Conservation (phyloP, 2,113 vertebrate genomes). For the Spheniscus mendiculus region DNA sequence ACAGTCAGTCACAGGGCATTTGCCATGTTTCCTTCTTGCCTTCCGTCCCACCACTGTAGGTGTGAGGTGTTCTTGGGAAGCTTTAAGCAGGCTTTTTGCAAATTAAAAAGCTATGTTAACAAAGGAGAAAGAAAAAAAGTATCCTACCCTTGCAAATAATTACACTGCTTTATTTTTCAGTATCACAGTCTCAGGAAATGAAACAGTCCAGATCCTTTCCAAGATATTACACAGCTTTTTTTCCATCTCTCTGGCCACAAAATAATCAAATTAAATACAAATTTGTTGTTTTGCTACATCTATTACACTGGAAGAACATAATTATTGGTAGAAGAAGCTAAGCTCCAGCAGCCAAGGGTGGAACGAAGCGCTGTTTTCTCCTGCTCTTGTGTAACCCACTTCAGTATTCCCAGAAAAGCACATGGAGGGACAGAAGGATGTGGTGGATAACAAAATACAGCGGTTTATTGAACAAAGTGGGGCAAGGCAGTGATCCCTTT, state of each 20-base stretch:
- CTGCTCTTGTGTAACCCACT: not conserved
- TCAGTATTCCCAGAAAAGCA: constrained; percentile 15
- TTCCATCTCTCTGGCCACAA: not conserved
- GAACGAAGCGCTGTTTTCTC: not conserved
- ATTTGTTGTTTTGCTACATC: constrained; percentile 45
- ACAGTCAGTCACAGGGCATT: not conserved
- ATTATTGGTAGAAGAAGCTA: constrained; percentile 12
- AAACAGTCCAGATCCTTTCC: constrained; percentile 41
- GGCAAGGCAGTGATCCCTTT: constrained; percentile 66
- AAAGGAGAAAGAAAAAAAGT: not conserved
- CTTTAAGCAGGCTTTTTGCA: not conserved
- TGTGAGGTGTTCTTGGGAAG: not conserved
- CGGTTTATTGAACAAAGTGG: constrained; percentile 73
- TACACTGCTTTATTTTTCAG: constrained; percentile 53
- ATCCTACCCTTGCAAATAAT: constrained; percentile 17
- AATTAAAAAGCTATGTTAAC: not conserved
- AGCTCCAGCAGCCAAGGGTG: not conserved
- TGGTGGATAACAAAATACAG: constrained; percentile 60
- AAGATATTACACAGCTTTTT: constrained; percentile 5
- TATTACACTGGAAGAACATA: constrained; percentile 40
- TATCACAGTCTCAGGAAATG: constrained; percentile 27
- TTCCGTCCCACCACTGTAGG: not conserved
- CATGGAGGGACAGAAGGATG: not conserved
- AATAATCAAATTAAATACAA: constrained; percentile 20
- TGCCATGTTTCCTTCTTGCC: not conserved